phyloP scores from a whole-genome alignment of 2,888 invertebrate species.

The Ormia ochracea region DNA sequence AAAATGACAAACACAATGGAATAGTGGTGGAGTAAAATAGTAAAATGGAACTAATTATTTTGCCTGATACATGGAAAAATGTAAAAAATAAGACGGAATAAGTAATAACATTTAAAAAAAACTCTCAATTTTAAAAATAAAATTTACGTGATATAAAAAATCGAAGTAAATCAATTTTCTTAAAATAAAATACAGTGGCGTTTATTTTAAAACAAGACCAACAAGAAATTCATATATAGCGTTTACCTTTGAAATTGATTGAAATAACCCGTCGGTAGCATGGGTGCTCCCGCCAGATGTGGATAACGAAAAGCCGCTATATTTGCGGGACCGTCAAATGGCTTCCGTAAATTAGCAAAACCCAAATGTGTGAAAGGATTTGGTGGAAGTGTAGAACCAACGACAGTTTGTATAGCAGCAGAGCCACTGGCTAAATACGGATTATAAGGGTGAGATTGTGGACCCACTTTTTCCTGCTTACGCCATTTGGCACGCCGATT shows the following conservation, averaged over 20 bases:
- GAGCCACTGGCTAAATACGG: constrained; percentile 85
- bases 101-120: no score
- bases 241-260: constrained; percentile 78
- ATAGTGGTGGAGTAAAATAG: no score
- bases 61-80: no score
- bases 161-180: no score
- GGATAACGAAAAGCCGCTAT: constrained; percentile 86
- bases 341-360: constrained; percentile 83
- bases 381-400: constrained; percentile 85
- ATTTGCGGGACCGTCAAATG: constrained; percentile 82
- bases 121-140: no score
- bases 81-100: no score
- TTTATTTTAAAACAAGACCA: no score
- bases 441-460: constrained; percentile 92
- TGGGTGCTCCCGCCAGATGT: constrained; percentile 78
- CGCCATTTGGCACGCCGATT: constrained; percentile 95
- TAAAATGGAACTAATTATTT: no score
- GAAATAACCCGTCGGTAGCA: constrained; percentile 80
- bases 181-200: background rate
- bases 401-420: constrained; percentile 82
- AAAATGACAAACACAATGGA: no score
- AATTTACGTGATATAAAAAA: no score
- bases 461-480: constrained; percentile 94
- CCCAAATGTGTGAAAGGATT: constrained; percentile 89
- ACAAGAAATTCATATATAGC: no score